phyloP scores from a whole-genome alignment of 2,888 invertebrate genomes.

The Xylota sylvarum region DNA sequence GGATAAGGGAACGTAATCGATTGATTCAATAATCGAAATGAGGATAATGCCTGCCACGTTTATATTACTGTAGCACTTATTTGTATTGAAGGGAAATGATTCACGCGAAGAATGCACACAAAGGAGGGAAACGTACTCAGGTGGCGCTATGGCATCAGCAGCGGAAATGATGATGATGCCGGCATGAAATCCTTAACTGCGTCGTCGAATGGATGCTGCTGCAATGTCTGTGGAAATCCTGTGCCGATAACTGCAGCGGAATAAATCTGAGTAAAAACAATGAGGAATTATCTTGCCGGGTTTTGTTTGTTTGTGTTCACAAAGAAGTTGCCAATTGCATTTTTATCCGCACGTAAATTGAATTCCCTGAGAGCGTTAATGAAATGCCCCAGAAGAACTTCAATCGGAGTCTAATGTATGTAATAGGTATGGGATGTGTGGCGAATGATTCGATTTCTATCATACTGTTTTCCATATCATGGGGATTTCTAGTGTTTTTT shows the following conservation, averaged over 20 bases:
- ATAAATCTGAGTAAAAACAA: constrained; percentile 76
- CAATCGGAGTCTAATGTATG: no score
- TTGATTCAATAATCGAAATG: constrained; percentile 77
- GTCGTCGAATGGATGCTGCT: constrained; percentile 36
- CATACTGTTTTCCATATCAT: no score
- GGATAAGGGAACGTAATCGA: constrained; percentile 73
- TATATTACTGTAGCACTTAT: constrained; percentile 76
- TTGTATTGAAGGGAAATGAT: constrained; percentile 70
- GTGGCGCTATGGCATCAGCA: constrained; percentile 47
- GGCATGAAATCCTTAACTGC: constrained; percentile 64
- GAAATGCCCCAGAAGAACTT: constrained; percentile 30
- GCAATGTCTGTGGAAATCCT: constrained; percentile 56
- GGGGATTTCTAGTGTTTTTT: no score
- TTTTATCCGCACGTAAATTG: constrained; percentile 70
- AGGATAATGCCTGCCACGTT: constrained; percentile 77
- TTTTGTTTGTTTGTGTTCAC: constrained; percentile 53
- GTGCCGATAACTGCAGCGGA: constrained; percentile 68
- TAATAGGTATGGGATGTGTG: no score
- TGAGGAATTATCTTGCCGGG: constrained; percentile 72
- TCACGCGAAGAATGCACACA: constrained; percentile 62
- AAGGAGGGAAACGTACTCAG: constrained; percentile 54
- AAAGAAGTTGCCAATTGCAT: constrained; percentile 72
- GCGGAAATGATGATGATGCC: constrained; percentile 35
- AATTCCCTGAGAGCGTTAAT: constrained; percentile 47
- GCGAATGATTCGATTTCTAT: no score